Base-by-base conservation (phyloP, 2,797 vertebrate species). In the Diplodus sargus region DNA sequence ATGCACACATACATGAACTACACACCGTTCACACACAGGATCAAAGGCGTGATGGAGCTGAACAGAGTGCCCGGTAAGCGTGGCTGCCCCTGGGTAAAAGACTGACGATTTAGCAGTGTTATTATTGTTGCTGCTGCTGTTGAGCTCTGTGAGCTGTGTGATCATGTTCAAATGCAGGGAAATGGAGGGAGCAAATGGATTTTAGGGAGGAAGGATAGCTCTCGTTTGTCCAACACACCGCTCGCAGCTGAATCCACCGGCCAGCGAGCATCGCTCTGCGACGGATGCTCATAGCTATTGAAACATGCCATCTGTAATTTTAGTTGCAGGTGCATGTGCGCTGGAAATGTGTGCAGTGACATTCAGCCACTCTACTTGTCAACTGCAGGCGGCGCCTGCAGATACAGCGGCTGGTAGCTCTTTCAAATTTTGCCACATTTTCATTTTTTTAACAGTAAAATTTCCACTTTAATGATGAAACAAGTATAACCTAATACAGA, bases 21-120 rank as follows among this genome's bases (percentile, higher is more conserved):
- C 23, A 54, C 53, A 8, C 52, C 53, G 43, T 65, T 85, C 68
- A 75, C 28, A 80, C 83, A 80, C 80, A 75, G 71, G 81, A 90
- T 88, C 80, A 86, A 85, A 85, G 75, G 76, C 69, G 62, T 59
- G 82, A 78, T 82, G 67, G 80, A 89, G 77, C 82, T 84, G 80
- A 83, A 85, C 79, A 85, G 74, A 85, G 75, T 72, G 83, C 82
- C 72, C 59, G 66, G 70, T 81, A 89, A 91, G 63, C 85, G 84
- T 72, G 63, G 70, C 75, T 88, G 89, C 84, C 85, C 76, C 85
- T 76, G 79, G 86, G 77, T 85, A 89, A 91, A 91, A 90, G 81
- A 89, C 78, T 69, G 85, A 84, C 84, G 90, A 89, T 91, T 91
- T 87, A 76, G 76, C 54, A 49, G 54, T 73, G 74, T 63, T 88